phyloP scores from a whole-genome alignment of 2,888 invertebrate species.

The Agapostemon virescens region DNA sequence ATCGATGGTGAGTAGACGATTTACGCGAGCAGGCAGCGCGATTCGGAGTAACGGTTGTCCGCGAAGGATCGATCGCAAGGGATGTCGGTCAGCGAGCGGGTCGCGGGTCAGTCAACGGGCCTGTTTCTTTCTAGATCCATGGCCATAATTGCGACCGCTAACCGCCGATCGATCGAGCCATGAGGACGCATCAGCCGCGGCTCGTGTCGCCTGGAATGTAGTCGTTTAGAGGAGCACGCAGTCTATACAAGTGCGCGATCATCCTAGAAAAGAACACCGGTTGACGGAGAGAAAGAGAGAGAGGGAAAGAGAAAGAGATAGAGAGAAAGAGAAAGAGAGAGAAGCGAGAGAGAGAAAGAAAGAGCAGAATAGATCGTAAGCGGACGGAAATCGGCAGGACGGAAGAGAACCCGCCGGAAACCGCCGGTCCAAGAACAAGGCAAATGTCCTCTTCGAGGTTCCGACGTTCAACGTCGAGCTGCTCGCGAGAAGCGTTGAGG shows the following conservation, averaged over 20 bases:
- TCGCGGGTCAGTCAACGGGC: conserved; percentile 10
- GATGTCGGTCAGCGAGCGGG: background rate
- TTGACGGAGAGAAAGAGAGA: background rate
- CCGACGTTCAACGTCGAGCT: conserved; percentile 54
- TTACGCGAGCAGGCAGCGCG: conserved; percentile 11
- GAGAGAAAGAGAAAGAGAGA: background rate
- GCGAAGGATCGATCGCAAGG: conserved; percentile 44
- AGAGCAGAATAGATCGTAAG: background rate
- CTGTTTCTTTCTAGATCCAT: conserved; percentile 76
- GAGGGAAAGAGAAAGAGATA: conserved; percentile 9
- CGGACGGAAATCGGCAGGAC: background rate
- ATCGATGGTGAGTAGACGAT: conserved; percentile 28
- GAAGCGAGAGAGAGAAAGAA: background rate
- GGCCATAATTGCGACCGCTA: conserved; percentile 72
- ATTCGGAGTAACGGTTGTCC: conserved; percentile 33
- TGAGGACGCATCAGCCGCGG: conserved; percentile 71
- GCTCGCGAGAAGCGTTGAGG: conserved; percentile 37
- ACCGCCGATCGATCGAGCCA: conserved; percentile 65
- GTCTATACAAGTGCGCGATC: conserved; percentile 3
- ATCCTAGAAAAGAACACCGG: background rate
- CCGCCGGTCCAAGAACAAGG: conserved; percentile 39
- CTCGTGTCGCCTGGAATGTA: conserved; percentile 65
- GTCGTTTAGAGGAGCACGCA: conserved; percentile 32
- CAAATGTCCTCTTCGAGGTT: conserved; percentile 65
- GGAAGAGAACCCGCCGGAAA: conserved; percentile 26